Conservation (phyloP, 2,888 invertebrate genomes). For the Folsomia candida region DNA sequence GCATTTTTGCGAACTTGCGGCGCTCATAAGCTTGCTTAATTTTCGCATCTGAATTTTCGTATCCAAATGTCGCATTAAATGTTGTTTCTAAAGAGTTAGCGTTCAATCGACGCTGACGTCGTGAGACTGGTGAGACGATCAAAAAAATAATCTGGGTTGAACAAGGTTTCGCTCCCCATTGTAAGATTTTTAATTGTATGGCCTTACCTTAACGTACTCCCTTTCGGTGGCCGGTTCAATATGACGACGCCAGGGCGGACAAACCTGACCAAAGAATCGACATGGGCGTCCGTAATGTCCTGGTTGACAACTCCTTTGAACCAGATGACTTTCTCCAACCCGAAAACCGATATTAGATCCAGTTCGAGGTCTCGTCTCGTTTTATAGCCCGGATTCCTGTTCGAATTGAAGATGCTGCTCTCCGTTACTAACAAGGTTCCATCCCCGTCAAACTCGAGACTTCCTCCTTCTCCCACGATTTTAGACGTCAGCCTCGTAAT, state of each 20-base stretch:
- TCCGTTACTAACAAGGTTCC: conserved; percentile 26
- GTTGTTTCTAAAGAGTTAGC: no score
- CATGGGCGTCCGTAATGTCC: conserved; percentile 26
- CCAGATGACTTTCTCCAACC: conserved; percentile 22
- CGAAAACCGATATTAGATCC: conserved; percentile 13
- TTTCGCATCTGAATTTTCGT: no score
- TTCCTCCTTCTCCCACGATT: conserved; percentile 17
- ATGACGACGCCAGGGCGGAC: conserved; percentile 18
- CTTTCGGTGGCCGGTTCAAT: conserved; percentile 9
- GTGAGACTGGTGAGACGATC: no score
- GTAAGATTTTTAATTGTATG: no score
- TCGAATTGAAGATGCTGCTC: conserved; percentile 22
- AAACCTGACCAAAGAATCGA: conserved; percentile 20
- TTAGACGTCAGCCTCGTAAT: not conserved
- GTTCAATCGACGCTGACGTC: no score
- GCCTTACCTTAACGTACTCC: no score
- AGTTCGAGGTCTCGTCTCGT: conserved; percentile 6
- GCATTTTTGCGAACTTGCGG: no score
- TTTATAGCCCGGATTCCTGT: conserved; percentile 14
- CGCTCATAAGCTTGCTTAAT: no score
- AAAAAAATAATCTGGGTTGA: no score
- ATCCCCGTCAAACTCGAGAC: conserved; percentile 21
- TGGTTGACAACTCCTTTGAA: conserved; percentile 12
- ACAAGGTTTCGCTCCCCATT: no score
- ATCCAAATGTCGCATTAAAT: no score